Evolutionary conservation across 1,140 invertebrate species (phyloP).

Genomic region (Apis dorsata): DNA sequence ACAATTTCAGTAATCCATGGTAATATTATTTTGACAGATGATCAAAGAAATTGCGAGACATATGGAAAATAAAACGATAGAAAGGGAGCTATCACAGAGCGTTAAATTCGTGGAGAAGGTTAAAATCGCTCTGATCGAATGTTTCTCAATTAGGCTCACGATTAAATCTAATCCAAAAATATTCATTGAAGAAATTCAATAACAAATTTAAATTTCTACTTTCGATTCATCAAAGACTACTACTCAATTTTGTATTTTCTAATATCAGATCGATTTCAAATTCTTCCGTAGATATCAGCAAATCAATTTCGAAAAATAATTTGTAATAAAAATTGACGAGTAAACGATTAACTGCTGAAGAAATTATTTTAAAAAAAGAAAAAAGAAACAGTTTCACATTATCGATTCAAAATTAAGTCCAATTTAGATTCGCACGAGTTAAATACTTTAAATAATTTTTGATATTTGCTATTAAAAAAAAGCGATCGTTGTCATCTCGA

Average conservation of each 20-base stretch:
- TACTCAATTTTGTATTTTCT: slow-evolving; percentile 18
- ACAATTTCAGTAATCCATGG: slow-evolving; percentile 6
- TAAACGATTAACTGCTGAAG: not conserved
- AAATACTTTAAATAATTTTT: no score
- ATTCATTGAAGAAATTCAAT: not conserved
- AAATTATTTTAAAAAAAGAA: not conserved
- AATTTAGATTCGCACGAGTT: not conserved
- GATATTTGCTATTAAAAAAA: not conserved
- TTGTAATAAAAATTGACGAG: not conserved
- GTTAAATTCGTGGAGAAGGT: slow-evolving; percentile 54
- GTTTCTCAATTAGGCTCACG: slow-evolving; percentile 28
- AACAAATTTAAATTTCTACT: not conserved
- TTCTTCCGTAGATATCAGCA: not conserved
- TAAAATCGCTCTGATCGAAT: slow-evolving; percentile 21
- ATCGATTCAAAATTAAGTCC: not conserved
- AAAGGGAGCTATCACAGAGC: slow-evolving; percentile 57
- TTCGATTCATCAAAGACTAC: not conserved
- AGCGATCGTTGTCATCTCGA: not conserved
- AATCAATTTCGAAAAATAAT: not conserved
- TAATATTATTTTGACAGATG: not conserved
- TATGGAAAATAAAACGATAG: not conserved
- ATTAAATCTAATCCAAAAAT: not conserved
- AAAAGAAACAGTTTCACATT: not conserved
- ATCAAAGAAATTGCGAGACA: slow-evolving; percentile 14
- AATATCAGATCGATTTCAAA: slow-evolving; percentile 15